Evolutionary conservation across 2,113 vertebrate species (phyloP).

Genomic region (Rousettus leschenaultii): DNA sequence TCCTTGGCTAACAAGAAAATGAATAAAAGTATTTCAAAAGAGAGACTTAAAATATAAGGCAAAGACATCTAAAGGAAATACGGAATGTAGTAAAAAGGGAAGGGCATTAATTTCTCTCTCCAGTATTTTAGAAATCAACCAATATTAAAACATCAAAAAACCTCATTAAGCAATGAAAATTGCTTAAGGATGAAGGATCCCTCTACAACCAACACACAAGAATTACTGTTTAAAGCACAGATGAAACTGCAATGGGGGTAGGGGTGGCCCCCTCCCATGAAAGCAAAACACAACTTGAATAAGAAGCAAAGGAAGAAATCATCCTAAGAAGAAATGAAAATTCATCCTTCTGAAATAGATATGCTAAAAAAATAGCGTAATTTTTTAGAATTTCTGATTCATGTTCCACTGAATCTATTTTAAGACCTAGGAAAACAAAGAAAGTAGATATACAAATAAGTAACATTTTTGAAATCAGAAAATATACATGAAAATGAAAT

Average conservation of each 20-base stretch:
- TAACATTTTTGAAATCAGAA: neutral
- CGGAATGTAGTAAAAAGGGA: neutral
- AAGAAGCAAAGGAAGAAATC: neutral
- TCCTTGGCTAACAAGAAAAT: neutral
- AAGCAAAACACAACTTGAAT: neutral
- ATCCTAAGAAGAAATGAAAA: neutral
- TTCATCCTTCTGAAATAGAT: neutral
- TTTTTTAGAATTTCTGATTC: neutral
- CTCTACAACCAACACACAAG: neutral
- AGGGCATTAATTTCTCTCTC: neutral
- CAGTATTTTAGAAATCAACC: neutral
- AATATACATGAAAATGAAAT: neutral
- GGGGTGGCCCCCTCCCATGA: neutral
- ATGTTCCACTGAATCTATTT: neutral
- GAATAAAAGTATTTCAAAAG: neutral
- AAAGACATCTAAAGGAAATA: constrained; percentile 1
- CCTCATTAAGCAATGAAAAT: neutral
- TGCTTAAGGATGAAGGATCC: neutral
- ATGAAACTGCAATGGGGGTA: neutral
- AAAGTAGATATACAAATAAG: neutral
- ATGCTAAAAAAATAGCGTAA: neutral
- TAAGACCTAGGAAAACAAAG: constrained; percentile 24
- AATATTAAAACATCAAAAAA: constrained; percentile 8
- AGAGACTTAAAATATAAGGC: neutral
- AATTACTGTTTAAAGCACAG: neutral